phyloP scores from a whole-genome alignment of 2,888 invertebrate genomes.

The Thysanoteuthis rhombus region DNA sequence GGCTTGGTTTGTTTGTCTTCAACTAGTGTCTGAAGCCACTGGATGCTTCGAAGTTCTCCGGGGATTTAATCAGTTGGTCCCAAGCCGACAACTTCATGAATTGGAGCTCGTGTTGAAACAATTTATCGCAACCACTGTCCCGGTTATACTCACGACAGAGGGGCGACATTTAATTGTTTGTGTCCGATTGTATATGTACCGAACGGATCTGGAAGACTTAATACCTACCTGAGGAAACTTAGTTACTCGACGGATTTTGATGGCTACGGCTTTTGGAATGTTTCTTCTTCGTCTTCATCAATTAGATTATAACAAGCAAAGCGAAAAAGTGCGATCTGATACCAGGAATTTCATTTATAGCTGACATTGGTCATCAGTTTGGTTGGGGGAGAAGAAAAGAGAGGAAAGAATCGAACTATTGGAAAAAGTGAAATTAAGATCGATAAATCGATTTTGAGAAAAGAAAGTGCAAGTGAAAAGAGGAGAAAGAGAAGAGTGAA shows the following conservation, averaged over 20 bases:
- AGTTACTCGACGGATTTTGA: background rate
- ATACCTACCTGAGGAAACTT: background rate
- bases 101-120: background rate
- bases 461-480: background rate
- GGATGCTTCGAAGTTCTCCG: background rate
- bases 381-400: background rate
- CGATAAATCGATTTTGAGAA: background rate
- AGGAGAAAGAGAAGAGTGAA: background rate
- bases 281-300: too few relatives aligned
- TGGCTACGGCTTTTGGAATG: background rate
- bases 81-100: background rate
- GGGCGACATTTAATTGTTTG: background rate
- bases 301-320: background rate
- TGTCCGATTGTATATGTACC: background rate
- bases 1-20: background rate
- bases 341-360: background rate
- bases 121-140: background rate
- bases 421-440: background rate
- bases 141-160: background rate
- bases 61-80: background rate
- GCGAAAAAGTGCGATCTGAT: background rate
- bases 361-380: background rate
- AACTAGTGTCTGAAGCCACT: background rate
- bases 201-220: too few relatives aligned
- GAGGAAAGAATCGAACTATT: background rate